Percentiles rank a stretch among this genome's conserved stretches.
These are phyloP conservation scores for Xenus cinereus DNA, from an alignment of 2,113 vertebrate species.

Conservation along the genomic window DNA sequence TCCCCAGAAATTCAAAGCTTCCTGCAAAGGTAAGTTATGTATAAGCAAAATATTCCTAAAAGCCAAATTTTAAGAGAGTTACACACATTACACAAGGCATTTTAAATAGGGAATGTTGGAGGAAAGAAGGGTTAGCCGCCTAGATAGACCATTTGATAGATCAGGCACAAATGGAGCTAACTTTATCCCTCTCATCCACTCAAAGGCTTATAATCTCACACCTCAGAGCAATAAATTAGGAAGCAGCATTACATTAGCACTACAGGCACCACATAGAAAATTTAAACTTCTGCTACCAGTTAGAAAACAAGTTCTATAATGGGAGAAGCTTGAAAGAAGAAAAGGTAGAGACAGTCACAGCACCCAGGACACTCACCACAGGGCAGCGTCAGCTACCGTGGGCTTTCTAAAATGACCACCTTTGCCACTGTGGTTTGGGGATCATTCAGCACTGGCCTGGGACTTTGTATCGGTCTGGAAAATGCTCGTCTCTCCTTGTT, in stretches of 20 bases:
- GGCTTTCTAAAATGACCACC: not conserved
- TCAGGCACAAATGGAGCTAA: conserved; percentile 40
- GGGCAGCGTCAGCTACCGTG: not conserved
- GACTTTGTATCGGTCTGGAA: not conserved
- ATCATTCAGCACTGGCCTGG: not conserved
- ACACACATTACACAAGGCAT: not conserved
- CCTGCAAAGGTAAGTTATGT: conserved; percentile 6
- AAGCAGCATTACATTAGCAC: conserved; percentile 11
- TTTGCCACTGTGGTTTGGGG: not conserved
- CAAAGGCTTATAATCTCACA: conserved; percentile 46
- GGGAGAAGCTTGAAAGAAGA: not conserved
- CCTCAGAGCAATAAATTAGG: conserved; percentile 34
- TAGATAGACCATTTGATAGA: conserved; percentile 29
- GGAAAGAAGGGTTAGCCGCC: not conserved
- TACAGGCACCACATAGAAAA: not conserved
- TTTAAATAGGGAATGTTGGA: not conserved
- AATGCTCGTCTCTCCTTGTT: not conserved
- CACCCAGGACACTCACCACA: not conserved
- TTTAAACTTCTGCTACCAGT: not conserved
- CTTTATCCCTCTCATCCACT: conserved; percentile 56
- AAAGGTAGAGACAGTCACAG: not conserved
- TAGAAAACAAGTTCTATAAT: not conserved
- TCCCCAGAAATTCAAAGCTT: conserved; percentile 8
- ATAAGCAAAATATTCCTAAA: conserved; percentile 35
- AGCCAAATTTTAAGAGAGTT: not conserved